These are phyloP conservation scores for Psammodynastes pulverulentus DNA, from an alignment of 2,113 vertebrate species.

Conservation along the genomic window DNA sequence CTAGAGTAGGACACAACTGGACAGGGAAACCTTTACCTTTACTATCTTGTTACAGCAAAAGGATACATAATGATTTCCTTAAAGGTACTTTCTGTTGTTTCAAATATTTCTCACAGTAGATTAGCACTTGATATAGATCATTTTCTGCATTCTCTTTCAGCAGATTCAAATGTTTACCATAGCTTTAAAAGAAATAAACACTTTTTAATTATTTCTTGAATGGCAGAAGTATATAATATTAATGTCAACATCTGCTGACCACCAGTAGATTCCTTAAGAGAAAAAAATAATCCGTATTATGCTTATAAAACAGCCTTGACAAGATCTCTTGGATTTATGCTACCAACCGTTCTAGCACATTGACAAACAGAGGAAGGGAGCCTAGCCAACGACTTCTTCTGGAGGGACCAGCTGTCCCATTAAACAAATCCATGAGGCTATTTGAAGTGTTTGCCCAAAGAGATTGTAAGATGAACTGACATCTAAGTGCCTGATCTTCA, in stretches of 20 bases:
- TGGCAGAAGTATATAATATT: not conserved
- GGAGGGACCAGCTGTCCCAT: not conserved
- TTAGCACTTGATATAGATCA: constrained; percentile 75
- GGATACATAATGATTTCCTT: constrained; percentile 83
- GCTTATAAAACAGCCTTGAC: not conserved
- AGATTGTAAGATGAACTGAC: not conserved
- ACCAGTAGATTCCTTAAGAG: not conserved
- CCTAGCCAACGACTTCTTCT: not conserved
- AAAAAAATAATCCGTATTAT: not conserved
- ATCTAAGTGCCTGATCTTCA: not conserved
- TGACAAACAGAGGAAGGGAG: not conserved
- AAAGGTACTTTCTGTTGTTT: constrained; percentile 72
- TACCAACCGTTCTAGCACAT: not conserved
- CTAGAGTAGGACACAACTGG: not conserved
- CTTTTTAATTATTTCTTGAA: not conserved
- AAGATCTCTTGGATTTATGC: not conserved
- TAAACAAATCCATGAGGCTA: not conserved
- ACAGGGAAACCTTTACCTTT: not conserved
- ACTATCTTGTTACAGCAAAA: constrained; percentile 52
- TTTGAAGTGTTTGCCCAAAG: not conserved
- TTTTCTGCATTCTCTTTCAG: constrained; percentile 71
- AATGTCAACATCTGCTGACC: not conserved
- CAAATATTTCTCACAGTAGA: constrained; percentile 78
- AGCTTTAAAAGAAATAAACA: constrained; percentile 68
- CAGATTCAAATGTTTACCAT: constrained; percentile 79